A percentile compares a stretch with the other conserved stretches of the same genome.
Conservation (phyloP, 2,888 invertebrate genomes). For the Plebejus argus region DNA sequence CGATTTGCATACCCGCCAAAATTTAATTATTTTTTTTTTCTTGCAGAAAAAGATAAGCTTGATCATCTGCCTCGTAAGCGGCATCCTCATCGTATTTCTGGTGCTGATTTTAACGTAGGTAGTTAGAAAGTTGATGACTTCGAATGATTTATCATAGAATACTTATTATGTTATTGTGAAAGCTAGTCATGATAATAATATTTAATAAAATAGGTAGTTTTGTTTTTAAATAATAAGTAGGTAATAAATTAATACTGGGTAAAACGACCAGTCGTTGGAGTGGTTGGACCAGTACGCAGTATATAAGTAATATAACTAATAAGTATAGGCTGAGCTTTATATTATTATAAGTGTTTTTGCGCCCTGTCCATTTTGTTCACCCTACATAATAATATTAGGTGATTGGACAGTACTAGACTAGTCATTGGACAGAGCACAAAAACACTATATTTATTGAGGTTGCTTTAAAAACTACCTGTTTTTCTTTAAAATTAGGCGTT, state of each 20-base stretch:
- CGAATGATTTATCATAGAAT: not conserved
- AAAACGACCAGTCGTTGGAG: no score
- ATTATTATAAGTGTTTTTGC: no score
- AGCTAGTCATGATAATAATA: constrained; percentile 30
- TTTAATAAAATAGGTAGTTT: not conserved
- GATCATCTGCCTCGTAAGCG: constrained; percentile 60
- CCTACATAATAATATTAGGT: no score
- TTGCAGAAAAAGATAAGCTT: constrained; percentile 67
- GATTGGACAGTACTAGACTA: no score
- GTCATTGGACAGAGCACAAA: not conserved
- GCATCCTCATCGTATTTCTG: constrained; percentile 62
- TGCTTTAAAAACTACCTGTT: not conserved
- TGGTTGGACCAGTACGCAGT: no score
- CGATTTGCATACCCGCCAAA: no score
- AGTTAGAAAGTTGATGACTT: constrained; percentile 38
- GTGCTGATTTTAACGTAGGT: constrained; percentile 61
- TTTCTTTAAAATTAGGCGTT: no score
- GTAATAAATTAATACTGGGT: not conserved
- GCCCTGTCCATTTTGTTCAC: no score
- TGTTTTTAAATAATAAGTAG: not conserved
- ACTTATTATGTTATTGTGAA: constrained; percentile 14
- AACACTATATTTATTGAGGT: no score
- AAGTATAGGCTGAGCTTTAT: no score
- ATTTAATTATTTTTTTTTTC: constrained; percentile 16
- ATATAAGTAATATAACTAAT: no score